Evolutionary conservation across 2,888 invertebrate genomes (phyloP).

Genomic region (Epirrhoe tristata): DNA sequence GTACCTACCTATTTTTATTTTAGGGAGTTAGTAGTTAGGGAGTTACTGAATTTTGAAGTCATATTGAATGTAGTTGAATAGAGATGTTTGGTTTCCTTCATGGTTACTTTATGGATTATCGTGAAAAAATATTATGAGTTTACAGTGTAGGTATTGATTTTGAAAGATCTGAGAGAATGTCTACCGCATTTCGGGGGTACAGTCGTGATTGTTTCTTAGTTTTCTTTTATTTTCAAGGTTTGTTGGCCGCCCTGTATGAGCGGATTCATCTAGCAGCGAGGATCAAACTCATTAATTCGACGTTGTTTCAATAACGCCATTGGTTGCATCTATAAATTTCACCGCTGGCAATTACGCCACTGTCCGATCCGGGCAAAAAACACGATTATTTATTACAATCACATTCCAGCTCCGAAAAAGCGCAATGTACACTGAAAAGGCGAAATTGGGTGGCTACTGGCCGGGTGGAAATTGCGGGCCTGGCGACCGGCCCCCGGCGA

Average conservation of each 20-base stretch:
- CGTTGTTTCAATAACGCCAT: constrained; percentile 51
- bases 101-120: too few relatives aligned
- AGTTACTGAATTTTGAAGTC: too few relatives aligned
- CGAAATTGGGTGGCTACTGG: constrained; percentile 36
- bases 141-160: too few relatives aligned
- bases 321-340: constrained; percentile 51
- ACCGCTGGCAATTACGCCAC: constrained; percentile 46
- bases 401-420: constrained; percentile 43
- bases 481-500: constrained; percentile 24
- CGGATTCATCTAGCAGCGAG: constrained; percentile 24
- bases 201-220: neutral
- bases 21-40: too few relatives aligned
- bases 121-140: too few relatives aligned
- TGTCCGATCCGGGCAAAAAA: constrained; percentile 48
- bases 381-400: constrained; percentile 47
- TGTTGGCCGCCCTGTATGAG: neutral
- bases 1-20: too few relatives aligned
- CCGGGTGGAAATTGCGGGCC: constrained; percentile 29
- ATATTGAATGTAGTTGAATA: too few relatives aligned
- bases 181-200: too few relatives aligned
- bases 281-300: constrained; percentile 49
- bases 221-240: neutral
- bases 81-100: too few relatives aligned
- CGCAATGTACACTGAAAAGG: constrained; percentile 26
- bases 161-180: too few relatives aligned